Percentiles rank a stretch among this genome's conserved stretches.
Conservation (phyloP, 2,888 invertebrate species). For the Sericinus montela region DNA sequence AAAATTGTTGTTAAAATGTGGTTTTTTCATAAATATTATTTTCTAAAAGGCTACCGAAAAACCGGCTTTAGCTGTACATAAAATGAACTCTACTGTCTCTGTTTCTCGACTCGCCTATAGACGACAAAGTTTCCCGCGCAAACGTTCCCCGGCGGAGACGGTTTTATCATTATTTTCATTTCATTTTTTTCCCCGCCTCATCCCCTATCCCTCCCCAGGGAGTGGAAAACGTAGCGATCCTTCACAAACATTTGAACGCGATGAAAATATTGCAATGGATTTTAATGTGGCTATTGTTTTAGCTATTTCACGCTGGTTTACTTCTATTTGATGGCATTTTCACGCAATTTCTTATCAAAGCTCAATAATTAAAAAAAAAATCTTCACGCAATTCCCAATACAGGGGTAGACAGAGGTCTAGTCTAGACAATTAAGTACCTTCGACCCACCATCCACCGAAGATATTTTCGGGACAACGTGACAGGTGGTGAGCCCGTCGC, state of each 20-base stretch:
- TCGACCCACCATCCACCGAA: too few relatives aligned
- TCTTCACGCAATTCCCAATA: too few relatives aligned
- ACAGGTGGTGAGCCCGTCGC: too few relatives aligned
- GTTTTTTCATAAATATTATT: too few relatives aligned
- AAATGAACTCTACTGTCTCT: background rate
- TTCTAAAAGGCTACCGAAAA: too few relatives aligned
- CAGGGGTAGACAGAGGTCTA: too few relatives aligned
- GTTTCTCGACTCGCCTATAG: background rate
- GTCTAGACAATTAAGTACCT: too few relatives aligned
- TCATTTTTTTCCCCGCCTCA: slow-evolving; percentile 37
- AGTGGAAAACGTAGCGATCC: slow-evolving; percentile 37
- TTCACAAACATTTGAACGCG: slow-evolving; percentile 51
- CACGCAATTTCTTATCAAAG: too few relatives aligned
- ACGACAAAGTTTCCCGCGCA: slow-evolving; percentile 21
- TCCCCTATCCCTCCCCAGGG: slow-evolving; percentile 25
- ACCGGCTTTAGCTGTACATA: background rate
- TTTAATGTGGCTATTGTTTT: slow-evolving; percentile 25
- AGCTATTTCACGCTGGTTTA: background rate
- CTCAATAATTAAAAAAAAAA: too few relatives aligned
- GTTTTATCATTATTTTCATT: slow-evolving; percentile 61
- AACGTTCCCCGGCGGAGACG: slow-evolving; percentile 37
- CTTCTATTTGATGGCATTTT: background rate
- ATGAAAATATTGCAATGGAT: slow-evolving; percentile 37
- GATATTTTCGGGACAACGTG: too few relatives aligned
- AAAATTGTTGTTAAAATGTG: too few relatives aligned